Base-by-base conservation (phyloP, 2,888 invertebrate species). In the Julus scanicus region DNA sequence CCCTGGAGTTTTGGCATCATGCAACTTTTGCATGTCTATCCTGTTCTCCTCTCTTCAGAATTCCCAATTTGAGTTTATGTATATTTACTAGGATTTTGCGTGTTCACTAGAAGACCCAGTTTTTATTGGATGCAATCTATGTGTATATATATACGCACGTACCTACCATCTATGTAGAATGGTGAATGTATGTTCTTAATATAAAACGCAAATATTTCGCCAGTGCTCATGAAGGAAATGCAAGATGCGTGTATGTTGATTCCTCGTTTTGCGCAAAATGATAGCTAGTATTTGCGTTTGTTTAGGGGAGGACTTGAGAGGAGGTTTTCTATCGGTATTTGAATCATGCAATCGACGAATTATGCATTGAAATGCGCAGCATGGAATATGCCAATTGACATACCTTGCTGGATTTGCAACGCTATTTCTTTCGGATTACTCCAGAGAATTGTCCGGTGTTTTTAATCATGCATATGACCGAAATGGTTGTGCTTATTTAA, bases 81-180 rank as follows among this genome's bases (percentile, higher is more conserved):
- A 71, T 71, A 71, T 71, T 71, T 71, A 71, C 63, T n/a, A 71
- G 63, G 63, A 71, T 71, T 71, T 71, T 71, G 63, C 63, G 63
- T 71, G 63, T 71, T 71, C 63, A 20, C 20, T 1, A 8, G 20
- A 71, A 71, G 63, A 71, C 63, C 63, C 20, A 20, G 63, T 71
- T 71, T 29, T 71, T 71, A 71, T 71, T 71, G 20, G 63, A 71
- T 71, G 63, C 63, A 71, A 71, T 71, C 20, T 20, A 20, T 71
- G 20, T 44, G 8, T 8, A 63, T n/a, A 63, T 63, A 9, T 17
- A 3, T 9, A 53, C 13, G 17, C 53, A 53, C 53, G 53, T 17
- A 15, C 17, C 13, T 53, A 13, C 9, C 6, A 49, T 44, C 5
- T 44, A 44, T 44, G 44, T 8, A 44, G 8, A 44, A 44, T 71